A percentile compares a stretch with the other conserved stretches of the same genome.
Conservation (phyloP, 2,797 vertebrate species). For the Liasis olivaceus region DNA sequence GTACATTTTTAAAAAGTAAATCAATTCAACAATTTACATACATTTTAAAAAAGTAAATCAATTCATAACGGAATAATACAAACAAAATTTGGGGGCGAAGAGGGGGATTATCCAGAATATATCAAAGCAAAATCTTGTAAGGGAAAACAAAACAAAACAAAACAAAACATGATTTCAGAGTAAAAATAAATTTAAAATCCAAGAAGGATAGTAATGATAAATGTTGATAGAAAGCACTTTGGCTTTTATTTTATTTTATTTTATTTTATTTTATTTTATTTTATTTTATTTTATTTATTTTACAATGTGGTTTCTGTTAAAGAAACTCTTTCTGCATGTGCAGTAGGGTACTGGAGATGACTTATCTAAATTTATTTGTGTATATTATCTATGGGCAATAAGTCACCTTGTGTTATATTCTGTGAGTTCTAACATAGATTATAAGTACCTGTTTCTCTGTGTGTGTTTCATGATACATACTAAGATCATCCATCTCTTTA, state of each 20-base stretch:
- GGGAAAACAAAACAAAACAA: background rate
- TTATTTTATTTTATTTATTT: background rate
- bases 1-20: no score
- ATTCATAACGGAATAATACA: background rate
- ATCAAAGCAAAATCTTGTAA: background rate
- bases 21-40: background rate
- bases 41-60: no score
- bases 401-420: conserved; percentile 77
- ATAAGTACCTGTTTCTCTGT: conserved; percentile 58
- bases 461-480: conserved; percentile 50
- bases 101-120: background rate
- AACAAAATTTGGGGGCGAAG: background rate
- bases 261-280: background rate
- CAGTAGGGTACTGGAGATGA: conserved; percentile 37
- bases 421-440: conserved; percentile 59
- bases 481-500: conserved; percentile 60
- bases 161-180: background rate
- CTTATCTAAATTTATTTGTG: background rate
- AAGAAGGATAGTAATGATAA: background rate
- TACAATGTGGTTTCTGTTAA: background rate
- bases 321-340: background rate
- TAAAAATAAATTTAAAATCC: conserved; percentile 6
- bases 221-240: conserved; percentile 10
- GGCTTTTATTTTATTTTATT: background rate
- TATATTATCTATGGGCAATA: conserved; percentile 49